Percentiles rank a stretch among this genome's conserved stretches.
phyloP scores from a whole-genome alignment of 1,140 invertebrate genomes.

The Schmidtea mediterranea region DNA sequence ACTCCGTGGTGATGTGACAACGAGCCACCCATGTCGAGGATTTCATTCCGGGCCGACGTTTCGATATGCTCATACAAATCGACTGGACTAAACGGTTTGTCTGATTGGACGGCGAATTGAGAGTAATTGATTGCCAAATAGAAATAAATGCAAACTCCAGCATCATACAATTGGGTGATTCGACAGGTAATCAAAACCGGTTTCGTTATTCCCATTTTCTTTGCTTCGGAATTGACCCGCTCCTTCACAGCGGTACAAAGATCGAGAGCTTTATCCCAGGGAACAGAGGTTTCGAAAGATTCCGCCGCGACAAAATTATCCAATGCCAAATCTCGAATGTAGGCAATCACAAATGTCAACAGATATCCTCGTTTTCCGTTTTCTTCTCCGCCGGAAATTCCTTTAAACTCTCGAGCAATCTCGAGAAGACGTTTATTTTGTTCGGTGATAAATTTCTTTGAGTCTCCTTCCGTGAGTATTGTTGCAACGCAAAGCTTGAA shows the following conservation, averaged over 20 bases:
- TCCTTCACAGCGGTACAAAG: conserved; percentile 67
- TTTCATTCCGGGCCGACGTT: conserved; percentile 53
- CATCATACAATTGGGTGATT: conserved; percentile 84
- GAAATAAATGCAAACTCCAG: conserved; percentile 86
- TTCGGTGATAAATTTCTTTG: conserved; percentile 19
- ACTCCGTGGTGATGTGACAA: conserved; percentile 87
- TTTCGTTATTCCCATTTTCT: conserved; percentile 26
- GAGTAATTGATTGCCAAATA: conserved; percentile 71
- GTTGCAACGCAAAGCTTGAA: conserved; percentile 61
- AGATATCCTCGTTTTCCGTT: conserved; percentile 82
- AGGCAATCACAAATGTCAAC: conserved; percentile 90
- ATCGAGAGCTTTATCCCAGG: conserved; percentile 58
- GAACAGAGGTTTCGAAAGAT: conserved; percentile 89
- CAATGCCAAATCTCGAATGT: conserved; percentile 71
- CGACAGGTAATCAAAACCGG: conserved; percentile 31
- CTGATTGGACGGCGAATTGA: conserved; percentile 25
- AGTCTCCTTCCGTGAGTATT: conserved; percentile 55
- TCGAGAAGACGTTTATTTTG: conserved; percentile 53
- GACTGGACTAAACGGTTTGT: conserved; percentile 35
- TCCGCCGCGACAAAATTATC: conserved; percentile 65
- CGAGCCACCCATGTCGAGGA: conserved; percentile 59
- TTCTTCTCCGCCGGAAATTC: conserved; percentile 57
- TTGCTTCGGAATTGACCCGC: conserved; percentile 45
- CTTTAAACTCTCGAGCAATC: conserved; percentile 39
- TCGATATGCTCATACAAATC: conserved; percentile 47